phyloP scores from a whole-genome alignment of 2,797 vertebrate genomes.

The Valencia hispanica region DNA sequence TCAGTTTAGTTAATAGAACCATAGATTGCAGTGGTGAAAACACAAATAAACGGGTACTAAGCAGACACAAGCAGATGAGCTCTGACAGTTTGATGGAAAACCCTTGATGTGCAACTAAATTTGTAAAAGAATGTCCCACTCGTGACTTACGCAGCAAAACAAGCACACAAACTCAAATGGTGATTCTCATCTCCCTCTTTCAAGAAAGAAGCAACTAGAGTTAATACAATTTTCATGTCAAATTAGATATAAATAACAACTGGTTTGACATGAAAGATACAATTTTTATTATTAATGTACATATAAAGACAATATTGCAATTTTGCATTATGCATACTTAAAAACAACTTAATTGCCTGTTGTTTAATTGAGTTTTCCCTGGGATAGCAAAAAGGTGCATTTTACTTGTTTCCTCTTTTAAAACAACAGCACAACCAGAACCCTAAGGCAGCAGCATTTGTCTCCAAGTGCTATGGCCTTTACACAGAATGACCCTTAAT shows the following conservation, averaged over 20 bases:
- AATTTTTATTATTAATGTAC: background rate
- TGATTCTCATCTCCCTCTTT: background rate
- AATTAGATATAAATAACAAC: background rate
- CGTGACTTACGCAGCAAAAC: background rate
- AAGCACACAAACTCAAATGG: background rate
- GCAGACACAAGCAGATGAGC: background rate
- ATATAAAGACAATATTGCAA: background rate
- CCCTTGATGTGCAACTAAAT: background rate
- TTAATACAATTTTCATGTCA: background rate
- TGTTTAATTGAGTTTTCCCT: background rate
- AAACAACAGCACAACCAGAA: slow-evolving; percentile 39
- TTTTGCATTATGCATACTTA: background rate
- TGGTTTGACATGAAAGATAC: slow-evolving; percentile 1
- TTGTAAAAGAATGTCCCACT: background rate
- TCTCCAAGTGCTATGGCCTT: slow-evolving; percentile 63
- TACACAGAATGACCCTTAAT: slow-evolving; percentile 61
- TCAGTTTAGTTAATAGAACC: background rate
- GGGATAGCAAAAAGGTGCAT: background rate
- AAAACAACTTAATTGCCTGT: background rate
- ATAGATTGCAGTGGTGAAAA: background rate
- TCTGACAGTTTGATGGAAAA: background rate
- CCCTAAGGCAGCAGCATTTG: slow-evolving; percentile 40
- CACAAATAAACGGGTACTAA: background rate
- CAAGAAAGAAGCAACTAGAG: background rate
- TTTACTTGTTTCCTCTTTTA: background rate